Percentiles rank a stretch among this genome's conserved stretches.
These are phyloP conservation scores for Pseudochirops cupreus DNA, from an alignment of 2,797 vertebrate genomes.

Conservation along the genomic window DNA sequence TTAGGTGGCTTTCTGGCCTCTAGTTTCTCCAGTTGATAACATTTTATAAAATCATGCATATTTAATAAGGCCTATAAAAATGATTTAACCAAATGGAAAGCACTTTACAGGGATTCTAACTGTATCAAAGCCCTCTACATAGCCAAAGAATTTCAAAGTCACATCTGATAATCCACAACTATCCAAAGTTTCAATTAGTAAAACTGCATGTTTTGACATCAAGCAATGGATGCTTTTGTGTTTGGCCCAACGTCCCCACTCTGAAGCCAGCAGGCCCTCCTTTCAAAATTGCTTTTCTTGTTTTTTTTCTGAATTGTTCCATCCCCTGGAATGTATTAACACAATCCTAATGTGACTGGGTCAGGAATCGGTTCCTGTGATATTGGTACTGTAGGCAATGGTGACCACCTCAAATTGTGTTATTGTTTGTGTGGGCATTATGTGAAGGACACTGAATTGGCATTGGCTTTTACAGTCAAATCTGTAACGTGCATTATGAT, in stretches of 20 bases:
- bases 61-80: slow-evolving; percentile 1
- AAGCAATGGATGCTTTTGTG: neutral
- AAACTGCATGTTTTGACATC: neutral
- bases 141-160: slow-evolving; percentile 32
- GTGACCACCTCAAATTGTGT: neutral
- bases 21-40: neutral
- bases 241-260: neutral
- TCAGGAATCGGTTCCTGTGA: neutral
- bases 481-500: neutral
- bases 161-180: neutral
- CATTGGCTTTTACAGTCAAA: neutral
- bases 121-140: neutral
- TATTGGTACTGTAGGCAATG: neutral
- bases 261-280: neutral
- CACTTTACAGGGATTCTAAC: neutral
- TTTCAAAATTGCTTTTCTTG: neutral
- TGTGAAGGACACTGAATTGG: neutral
- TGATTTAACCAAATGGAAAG: neutral
- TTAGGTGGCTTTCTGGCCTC: slow-evolving; percentile 6
- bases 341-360: neutral
- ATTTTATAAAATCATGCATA: slow-evolving; percentile 18
- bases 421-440: neutral
- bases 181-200: neutral
- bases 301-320: slow-evolving; percentile 1
- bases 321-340: neutral